Base-by-base conservation (phyloP, 92 coral and sea anemone genomes). In the Isaurus tuberculatus region DNA sequence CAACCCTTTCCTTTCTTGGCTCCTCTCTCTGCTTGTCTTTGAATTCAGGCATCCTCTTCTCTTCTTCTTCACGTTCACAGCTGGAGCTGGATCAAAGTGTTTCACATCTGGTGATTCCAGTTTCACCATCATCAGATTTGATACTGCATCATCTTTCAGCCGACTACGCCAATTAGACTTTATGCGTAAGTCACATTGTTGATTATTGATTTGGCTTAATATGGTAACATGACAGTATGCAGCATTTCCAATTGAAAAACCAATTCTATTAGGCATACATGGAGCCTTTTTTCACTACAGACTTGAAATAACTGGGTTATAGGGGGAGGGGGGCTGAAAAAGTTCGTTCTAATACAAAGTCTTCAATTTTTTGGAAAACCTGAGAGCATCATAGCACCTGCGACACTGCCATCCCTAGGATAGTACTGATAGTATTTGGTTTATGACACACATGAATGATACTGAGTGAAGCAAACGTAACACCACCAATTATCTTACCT, bases 21-120 rank as follows among this genome's bases (percentile, higher is more conserved):
- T 49, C 58, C 58, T 49, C 16, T 49, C 58, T 49, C 58, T 49
- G 58, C 58, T 49, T 16, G 58, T 49, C 58, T 49, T 49, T 15
- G 58, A 49, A 49, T 49, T 49, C 19, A 49, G 58, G 58, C 58
- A 49, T 15, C 58, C 58, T 2, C 58, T 49, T 49, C 58, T 49
- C 16, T n/a, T 49, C 58, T 13, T 4, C 58, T n/a, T 13, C 20
- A 14, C 58, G 22, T 49, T 49, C 23, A 16, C 58, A 49, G 58
- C 58, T 16, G 58, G 58, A 49, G 22, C 23, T 49, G 58, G 66
- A 60, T 60, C 66, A 60, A 60, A 60, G 66, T 60, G 66, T 30
- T 60, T 60, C 66, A 60, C 66, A 60, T 60, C 66, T 60, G 66
- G 66, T 25, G 66, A 60, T 60, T 22, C 66, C 66, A 60, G 66